Evolutionary conservation across 1,140 invertebrate genomes (phyloP).

Genomic region (Lerema accius): DNA sequence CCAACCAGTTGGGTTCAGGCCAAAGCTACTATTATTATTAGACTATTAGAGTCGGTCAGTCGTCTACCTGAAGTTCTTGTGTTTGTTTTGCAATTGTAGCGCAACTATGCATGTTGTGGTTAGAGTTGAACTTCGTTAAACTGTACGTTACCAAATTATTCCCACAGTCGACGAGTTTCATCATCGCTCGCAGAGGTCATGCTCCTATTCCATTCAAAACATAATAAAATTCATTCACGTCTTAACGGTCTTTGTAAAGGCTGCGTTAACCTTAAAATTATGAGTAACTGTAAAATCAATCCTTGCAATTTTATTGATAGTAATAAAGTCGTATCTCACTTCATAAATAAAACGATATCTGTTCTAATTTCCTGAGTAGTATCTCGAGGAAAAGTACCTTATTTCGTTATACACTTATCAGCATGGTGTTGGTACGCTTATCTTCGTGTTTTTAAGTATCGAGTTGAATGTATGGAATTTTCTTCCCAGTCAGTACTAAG

Average conservation of each 20-base stretch:
- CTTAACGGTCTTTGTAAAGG: conserved; percentile 10
- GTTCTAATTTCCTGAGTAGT: no score
- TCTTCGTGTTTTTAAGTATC: no score
- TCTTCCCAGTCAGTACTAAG: no score
- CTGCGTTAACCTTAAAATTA: conserved; percentile 3
- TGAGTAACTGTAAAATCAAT: conserved; percentile 8
- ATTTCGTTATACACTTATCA: no score
- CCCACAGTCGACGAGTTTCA: conserved; percentile 15
- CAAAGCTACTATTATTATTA: conserved; percentile 73
- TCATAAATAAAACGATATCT: no score
- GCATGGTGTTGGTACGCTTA: no score
- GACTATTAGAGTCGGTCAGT: conserved; percentile 60
- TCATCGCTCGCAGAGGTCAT: conserved; percentile 12
- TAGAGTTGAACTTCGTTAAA: background rate
- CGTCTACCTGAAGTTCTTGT: conserved; percentile 60
- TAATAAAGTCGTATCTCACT: no score
- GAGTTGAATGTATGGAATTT: no score
- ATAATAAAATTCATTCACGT: conserved; percentile 16
- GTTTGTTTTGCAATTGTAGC: conserved; percentile 44
- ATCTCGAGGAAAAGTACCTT: no score
- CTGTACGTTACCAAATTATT: conserved; percentile 11
- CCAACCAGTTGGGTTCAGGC: conserved; percentile 54
- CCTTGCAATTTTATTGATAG: background rate
- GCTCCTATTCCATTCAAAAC: conserved; percentile 16
- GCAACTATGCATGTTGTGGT: background rate